Evolutionary conservation across 2,113 vertebrate species (phyloP).

Genomic region (Urocolius indicus): DNA sequence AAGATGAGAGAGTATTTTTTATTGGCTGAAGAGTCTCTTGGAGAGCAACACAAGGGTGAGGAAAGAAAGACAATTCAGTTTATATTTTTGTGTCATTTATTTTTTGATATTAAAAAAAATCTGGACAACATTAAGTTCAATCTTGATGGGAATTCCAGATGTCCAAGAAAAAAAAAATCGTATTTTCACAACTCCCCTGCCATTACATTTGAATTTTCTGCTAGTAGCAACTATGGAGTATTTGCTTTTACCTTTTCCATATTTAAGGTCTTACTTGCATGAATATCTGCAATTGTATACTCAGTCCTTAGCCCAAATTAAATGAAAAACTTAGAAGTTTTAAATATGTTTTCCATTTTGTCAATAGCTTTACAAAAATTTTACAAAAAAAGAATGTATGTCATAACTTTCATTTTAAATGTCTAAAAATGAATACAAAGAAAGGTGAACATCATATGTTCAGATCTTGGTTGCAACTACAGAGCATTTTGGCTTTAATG

Average conservation of each 20-base stretch:
- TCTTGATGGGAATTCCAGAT: background rate
- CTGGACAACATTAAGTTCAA: background rate
- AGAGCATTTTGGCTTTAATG: background rate
- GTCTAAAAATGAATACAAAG: background rate
- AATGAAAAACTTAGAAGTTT: background rate
- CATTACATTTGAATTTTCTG: background rate
- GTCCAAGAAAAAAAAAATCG: background rate
- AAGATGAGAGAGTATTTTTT: background rate
- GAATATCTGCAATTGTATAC: background rate
- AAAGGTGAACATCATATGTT: background rate
- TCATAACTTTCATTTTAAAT: background rate
- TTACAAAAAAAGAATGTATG: background rate
- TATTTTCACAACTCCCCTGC: background rate
- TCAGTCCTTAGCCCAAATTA: background rate
- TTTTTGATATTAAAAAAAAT: background rate
- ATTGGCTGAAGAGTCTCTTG: background rate
- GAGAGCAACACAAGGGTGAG: background rate
- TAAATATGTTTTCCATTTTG: background rate
- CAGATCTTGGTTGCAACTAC: background rate
- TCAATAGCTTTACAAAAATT: background rate
- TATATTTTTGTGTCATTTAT: background rate
- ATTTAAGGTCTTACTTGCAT: background rate
- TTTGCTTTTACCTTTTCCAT: background rate
- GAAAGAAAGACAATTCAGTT: background rate
- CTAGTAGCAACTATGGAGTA: background rate